A percentile compares a stretch with the other conserved stretches of the same genome.
phyloP scores from a whole-genome alignment of 2,113 vertebrate genomes.

The Thamnophis sirtalis region DNA sequence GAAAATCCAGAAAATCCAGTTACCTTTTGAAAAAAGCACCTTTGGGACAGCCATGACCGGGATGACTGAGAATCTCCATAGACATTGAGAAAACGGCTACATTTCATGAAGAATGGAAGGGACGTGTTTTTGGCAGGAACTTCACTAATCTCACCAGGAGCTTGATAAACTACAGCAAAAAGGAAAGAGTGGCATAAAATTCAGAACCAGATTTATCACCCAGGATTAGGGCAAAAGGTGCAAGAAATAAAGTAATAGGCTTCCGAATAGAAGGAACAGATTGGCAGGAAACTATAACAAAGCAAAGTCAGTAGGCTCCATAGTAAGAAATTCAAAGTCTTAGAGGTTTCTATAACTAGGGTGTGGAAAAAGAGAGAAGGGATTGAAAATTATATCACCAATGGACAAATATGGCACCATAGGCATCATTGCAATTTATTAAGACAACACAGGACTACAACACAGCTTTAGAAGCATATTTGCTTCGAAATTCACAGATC shows the following conservation, averaged over 20 bases:
- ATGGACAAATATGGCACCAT: background rate
- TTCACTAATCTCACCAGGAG: background rate
- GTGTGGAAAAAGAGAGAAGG: background rate
- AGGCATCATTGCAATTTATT: background rate
- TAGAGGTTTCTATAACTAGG: background rate
- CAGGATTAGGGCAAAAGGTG: background rate
- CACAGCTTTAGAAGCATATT: background rate
- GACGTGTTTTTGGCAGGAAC: background rate
- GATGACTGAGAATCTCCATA: no score
- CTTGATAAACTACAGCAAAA: background rate
- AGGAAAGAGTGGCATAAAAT: background rate
- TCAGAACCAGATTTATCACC: background rate
- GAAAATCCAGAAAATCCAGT: no score
- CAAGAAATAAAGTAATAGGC: background rate
- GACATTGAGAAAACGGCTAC: background rate
- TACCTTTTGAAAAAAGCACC: no score
- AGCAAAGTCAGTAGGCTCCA: background rate
- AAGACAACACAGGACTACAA: background rate
- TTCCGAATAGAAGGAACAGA: background rate
- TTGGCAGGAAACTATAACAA: background rate
- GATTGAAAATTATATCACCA: background rate
- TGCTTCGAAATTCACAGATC: background rate
- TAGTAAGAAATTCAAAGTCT: background rate
- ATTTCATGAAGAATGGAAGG: background rate
- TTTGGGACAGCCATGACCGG: no score